Conservation (phyloP, 2,888 invertebrate species). For the Apodemia zela region DNA sequence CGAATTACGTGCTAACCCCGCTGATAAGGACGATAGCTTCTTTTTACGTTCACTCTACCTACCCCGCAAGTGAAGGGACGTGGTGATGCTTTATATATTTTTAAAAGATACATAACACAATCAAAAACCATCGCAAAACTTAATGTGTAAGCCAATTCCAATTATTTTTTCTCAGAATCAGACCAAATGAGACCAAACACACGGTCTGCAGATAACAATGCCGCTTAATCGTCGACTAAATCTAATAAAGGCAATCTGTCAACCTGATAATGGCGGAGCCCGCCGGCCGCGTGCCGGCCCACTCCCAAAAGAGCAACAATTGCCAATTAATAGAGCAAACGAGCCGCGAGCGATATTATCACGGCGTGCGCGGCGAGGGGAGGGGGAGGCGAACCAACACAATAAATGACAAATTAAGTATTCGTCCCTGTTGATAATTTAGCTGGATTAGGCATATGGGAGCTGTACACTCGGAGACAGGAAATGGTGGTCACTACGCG, state of each 20-base stretch:
- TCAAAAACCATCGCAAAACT: no score
- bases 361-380: background rate
- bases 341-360: conserved; percentile 16
- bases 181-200: background rate
- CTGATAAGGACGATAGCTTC: no score
- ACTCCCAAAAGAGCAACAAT: conserved; percentile 55
- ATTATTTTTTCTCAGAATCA: background rate
- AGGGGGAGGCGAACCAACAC: conserved; percentile 11
- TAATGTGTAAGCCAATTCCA: background rate
- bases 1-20: no score
- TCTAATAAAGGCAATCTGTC: conserved; percentile 39
- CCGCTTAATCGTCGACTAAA: conserved; percentile 23
- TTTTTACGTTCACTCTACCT: no score
- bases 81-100: no score
- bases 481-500: background rate
- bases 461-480: background rate
- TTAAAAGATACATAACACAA: no score
- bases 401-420: conserved; percentile 16
- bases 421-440: conserved; percentile 4
- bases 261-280: conserved; percentile 33
- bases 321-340: conserved; percentile 42
- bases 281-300: conserved; percentile 29
- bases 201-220: background rate
- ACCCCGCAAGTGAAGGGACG: no score
- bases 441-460: conserved; percentile 2